Evolutionary conservation across 1,140 invertebrate species (phyloP), one percentile per base, ranked within the genome.

Genomic region (Ganaspis sp.): DNA sequence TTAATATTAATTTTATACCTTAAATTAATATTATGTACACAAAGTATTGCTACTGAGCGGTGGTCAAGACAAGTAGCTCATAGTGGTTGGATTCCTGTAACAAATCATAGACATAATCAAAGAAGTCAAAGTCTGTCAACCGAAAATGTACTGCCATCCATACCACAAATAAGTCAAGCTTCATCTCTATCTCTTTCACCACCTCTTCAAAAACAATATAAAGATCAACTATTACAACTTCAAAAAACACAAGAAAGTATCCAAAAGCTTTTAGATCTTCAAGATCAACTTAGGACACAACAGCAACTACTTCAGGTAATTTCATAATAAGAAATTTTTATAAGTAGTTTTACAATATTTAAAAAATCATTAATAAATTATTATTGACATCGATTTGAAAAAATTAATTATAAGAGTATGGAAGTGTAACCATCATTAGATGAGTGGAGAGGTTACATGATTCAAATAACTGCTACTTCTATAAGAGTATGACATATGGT

Each of bases 201-300:
- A 0, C 85, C 79, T 0, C 83, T 91, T 26, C 90, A 90, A 12
- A 86, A 90, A 34, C 89, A 91, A 29, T 91, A 91, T 40, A 88
- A 91, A 37, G 81, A 91, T 5, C 90, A 91, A 17, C 72, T 91
- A 11, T 23, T 89, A 34, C 90, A 91, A 70, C 73, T 91, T 54
- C 90, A 91, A 54, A 89, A 88, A 75, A 91, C 90, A 0, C 90
- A 91, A 19, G 90, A 91, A 74, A 91, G 85, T 70, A 91, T 91
- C 42, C 88, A 90, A 45, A 89, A 88, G 23, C 73, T 91, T 0
- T 40, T 91, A 29, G 12, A 87, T 6, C 69, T 91, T 12, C 90
- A 91, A 34, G 88, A 90, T 19, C 89, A 91, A 17, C 72, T 91
- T 0, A 87, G 84, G 69, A 69, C 85, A 19, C 90, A 91, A 40